Conservation (phyloP, 2,888 invertebrate species). For the Dryomyza anilis region DNA sequence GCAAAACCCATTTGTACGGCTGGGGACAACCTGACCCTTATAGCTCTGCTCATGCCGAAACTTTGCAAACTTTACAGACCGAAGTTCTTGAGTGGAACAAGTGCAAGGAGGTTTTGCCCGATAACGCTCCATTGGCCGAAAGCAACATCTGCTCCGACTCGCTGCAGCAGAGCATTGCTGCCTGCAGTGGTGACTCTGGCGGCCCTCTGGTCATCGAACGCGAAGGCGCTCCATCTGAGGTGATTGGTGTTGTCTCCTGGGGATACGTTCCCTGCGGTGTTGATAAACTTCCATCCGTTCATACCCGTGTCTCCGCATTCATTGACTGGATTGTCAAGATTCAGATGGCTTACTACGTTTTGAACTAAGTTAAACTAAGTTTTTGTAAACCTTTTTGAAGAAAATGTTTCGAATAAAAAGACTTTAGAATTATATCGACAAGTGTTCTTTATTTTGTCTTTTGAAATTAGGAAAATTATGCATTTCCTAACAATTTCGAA, state of each 20-base stretch:
- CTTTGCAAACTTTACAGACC: conserved; percentile 50
- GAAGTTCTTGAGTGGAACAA: conserved; percentile 44
- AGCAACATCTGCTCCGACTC: conserved; percentile 63
- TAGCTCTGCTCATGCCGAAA: conserved; percentile 39
- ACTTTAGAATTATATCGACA: too few species aligned
- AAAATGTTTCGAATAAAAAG: too few species aligned
- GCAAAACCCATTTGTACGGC: conserved; percentile 57
- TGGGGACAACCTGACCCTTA: conserved; percentile 60
- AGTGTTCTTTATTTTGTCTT: too few species aligned
- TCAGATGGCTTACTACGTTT: conserved; percentile 44
- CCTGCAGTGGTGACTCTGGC: conserved; percentile 61
- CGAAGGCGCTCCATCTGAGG: conserved; percentile 36
- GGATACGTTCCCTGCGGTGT: conserved; percentile 62
- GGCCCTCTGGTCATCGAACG: conserved; percentile 53
- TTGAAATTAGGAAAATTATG: too few species aligned
- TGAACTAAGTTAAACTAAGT: conserved; percentile 36
- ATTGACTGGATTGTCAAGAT: conserved; percentile 55
- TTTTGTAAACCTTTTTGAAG: too few species aligned
- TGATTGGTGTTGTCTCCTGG: conserved; percentile 64
- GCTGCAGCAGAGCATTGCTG: conserved; percentile 56
- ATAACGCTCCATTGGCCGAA: conserved; percentile 43
- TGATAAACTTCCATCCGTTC: conserved; percentile 60
- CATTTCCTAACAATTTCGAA: too few species aligned
- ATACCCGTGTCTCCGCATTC: conserved; percentile 60
- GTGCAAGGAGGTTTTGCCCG: conserved; percentile 45